Conservation (phyloP, 2,797 vertebrate genomes). For the Harpagifer antarcticus region DNA sequence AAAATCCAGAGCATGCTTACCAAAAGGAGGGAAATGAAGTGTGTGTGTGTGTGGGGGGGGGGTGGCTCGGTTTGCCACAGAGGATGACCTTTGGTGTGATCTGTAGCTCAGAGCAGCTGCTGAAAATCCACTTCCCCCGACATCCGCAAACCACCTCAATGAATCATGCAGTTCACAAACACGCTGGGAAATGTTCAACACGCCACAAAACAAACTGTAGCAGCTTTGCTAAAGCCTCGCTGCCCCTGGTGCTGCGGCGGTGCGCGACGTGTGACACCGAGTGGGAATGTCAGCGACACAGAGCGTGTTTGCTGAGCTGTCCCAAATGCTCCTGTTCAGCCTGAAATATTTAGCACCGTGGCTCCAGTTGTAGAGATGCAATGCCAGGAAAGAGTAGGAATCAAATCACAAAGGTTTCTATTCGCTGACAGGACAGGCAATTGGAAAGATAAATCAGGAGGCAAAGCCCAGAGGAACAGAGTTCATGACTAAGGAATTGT, state of each 20-base stretch:
- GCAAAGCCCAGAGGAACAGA: conserved; percentile 20
- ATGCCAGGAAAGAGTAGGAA: conserved; percentile 15
- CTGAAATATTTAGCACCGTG: conserved; percentile 61
- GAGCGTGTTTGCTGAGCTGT: conserved; percentile 44
- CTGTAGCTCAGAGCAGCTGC: conserved; percentile 18
- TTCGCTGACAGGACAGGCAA: conserved; percentile 3
- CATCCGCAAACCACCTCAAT: conserved; percentile 40
- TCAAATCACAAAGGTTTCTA: conserved; percentile 21
- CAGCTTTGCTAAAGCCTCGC: conserved; percentile 37
- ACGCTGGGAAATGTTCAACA: conserved; percentile 14
- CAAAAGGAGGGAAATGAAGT: conserved; percentile 1
- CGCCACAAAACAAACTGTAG: conserved; percentile 32
- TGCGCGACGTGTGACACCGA: conserved; percentile 33
- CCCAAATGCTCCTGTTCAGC: conserved; percentile 27
- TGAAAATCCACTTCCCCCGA: conserved; percentile 22
- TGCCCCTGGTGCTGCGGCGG: conserved; percentile 30
- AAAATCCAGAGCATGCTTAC: neutral
- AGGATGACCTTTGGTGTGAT: conserved; percentile 42
- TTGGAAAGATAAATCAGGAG: conserved; percentile 23
- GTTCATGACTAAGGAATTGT: too few species aligned
- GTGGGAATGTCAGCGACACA: conserved; percentile 33
- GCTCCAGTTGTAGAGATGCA: neutral
- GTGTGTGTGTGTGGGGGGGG: neutral
- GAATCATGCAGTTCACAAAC: conserved; percentile 60
- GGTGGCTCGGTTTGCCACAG: neutral